These are phyloP conservation scores for Megaceryle maxima DNA, from an alignment of 2,113 vertebrate species.

Conservation along the genomic window DNA sequence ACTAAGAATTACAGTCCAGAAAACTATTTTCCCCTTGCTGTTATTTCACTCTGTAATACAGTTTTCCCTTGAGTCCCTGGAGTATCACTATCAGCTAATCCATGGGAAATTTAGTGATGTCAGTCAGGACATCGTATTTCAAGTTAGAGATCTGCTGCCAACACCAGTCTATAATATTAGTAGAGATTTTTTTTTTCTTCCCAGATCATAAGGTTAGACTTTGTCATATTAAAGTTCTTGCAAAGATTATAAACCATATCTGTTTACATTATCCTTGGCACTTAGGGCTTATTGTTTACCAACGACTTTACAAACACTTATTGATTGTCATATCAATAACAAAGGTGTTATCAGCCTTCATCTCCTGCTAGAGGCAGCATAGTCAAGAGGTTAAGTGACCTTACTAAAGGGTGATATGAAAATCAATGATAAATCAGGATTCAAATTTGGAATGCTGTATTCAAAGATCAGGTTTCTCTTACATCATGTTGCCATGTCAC, in stretches of 20 bases:
- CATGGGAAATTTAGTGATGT: constrained; percentile 34
- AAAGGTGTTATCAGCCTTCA: background rate
- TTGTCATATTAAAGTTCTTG: background rate
- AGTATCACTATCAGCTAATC: constrained; percentile 10
- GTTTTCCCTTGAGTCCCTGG: background rate
- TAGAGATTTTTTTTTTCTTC: background rate
- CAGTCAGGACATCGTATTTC: background rate
- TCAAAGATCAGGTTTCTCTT: background rate
- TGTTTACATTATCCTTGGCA: background rate
- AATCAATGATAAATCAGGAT: background rate
- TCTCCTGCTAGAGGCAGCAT: background rate
- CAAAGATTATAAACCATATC: background rate
- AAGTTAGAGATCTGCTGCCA: constrained; percentile 3
- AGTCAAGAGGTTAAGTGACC: background rate
- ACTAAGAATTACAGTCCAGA: background rate
- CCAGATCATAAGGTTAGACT: constrained; percentile 26
- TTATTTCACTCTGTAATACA: background rate
- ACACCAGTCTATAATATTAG: background rate
- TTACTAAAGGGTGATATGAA: background rate
- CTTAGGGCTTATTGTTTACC: constrained; percentile 18
- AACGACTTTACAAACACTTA: background rate
- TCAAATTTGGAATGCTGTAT: background rate
- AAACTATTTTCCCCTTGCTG: background rate
- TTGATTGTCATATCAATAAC: background rate
- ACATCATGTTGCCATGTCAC: background rate